Evolutionary conservation across 2,797 vertebrate species (phyloP).

Genomic region (Podarcis siculus): DNA sequence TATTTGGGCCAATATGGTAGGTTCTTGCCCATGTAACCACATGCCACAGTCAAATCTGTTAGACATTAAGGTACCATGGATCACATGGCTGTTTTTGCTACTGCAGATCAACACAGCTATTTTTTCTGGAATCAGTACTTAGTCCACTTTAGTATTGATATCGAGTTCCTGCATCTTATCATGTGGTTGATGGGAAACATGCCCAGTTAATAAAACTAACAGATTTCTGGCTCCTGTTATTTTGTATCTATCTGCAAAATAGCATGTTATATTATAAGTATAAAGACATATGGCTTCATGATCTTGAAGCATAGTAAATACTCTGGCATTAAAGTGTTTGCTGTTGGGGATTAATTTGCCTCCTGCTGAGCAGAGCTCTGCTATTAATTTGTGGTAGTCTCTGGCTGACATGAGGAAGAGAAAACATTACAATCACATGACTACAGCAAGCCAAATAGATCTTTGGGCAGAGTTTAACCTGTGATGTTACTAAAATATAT

Average conservation of each 20-base stretch:
- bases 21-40: background rate
- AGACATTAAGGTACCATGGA: background rate
- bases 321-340: background rate
- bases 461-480: background rate
- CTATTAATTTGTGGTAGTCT: background rate
- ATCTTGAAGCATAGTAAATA: background rate
- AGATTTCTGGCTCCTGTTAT: background rate
- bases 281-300: background rate
- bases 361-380: background rate
- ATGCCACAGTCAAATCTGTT: background rate
- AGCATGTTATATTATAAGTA: background rate
- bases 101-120: background rate
- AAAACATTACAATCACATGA: background rate
- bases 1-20: background rate
- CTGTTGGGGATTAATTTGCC: background rate
- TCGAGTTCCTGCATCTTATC: background rate
- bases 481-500: accelerated
- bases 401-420: background rate
- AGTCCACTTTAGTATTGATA: background rate
- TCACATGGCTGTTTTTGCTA: background rate
- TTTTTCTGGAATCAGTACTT: background rate
- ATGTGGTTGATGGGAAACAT: background rate
- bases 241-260: background rate
- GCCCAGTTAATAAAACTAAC: background rate
- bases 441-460: background rate